Base-by-base conservation (phyloP, 2,113 vertebrate species). In the Anarrhichthys ocellatus region DNA sequence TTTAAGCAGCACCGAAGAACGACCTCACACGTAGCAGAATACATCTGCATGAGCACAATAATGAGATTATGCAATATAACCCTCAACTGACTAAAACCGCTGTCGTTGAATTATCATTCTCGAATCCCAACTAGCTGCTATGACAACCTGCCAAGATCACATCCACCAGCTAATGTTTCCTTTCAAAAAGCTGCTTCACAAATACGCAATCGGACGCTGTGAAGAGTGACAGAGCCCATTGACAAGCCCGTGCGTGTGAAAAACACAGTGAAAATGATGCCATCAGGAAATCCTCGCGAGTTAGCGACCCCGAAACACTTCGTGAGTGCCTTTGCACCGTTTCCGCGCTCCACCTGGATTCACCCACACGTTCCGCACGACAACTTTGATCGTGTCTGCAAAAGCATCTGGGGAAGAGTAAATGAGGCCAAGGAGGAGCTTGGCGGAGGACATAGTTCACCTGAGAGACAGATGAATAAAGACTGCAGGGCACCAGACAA, bases 261-360 rank as follows among this genome's bases (percentile, higher is more conserved):
- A n/a, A 17, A 24, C 14, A 29, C 24, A 8, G 8, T 9, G 1
- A 34, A 48, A 61, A 80, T 50, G 2, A 56, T 76, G 50, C 3
- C 6, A 1, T 38, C 2, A 9, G 9, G 38, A 4, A 18, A 54
- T 54, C 24, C 8, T 2, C 20, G 73, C 27, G 75, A 27, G 46
- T 44, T 20, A 34, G 2, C 8, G 1, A 34, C 27, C 24, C 11
- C 64, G 1, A 78, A 71, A 14, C 32, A 2, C 2, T 73, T 72
- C 15, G 1, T 11, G 22, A 4, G n/a, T 0, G 94, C 95, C 0
- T 80, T 95, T 18, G 92, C 94, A 2, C 96, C 95, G 0, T 96
- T 96, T 81, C 96, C 96, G 5, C 91, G 96, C 78, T 93, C 92
- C 59, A 91, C 92, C 65, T 98, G 96, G 97, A 95, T 95, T 70